Percentiles rank a stretch among this genome's conserved stretches.
Evolutionary conservation across 2,888 invertebrate species (phyloP).

Genomic region (Eupsilia transversa): DNA sequence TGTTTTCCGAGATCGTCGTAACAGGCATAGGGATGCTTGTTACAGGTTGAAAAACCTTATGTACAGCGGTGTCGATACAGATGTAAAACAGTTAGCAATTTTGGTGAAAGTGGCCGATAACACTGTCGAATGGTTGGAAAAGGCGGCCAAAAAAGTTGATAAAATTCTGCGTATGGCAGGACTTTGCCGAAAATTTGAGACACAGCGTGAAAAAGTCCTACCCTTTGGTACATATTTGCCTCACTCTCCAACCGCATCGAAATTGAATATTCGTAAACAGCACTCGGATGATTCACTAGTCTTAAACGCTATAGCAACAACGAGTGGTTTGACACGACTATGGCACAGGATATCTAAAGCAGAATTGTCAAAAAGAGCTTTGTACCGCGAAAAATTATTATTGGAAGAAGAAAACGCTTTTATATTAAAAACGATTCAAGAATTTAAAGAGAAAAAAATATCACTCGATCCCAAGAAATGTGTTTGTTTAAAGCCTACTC

Average conservation of each 20-base stretch:
- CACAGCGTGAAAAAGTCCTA: slow-evolving; percentile 87
- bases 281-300: slow-evolving; percentile 81
- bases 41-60: slow-evolving; percentile 78
- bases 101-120: slow-evolving; percentile 83
- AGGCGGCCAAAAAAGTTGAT: slow-evolving; percentile 85
- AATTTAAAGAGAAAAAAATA: slow-evolving; percentile 70
- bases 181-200: slow-evolving; percentile 91
- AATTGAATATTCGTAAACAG: slow-evolving; percentile 72
- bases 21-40: slow-evolving; percentile 83
- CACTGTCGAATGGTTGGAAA: slow-evolving; percentile 82
- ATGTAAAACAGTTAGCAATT: slow-evolving; percentile 75
- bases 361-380: slow-evolving; percentile 82
- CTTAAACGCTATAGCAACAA: slow-evolving; percentile 78
- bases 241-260: slow-evolving; percentile 74
- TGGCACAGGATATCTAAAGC: slow-evolving; percentile 86
- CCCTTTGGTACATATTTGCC: slow-evolving; percentile 80
- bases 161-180: slow-evolving; percentile 88
- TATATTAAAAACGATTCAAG: slow-evolving; percentile 73
- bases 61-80: slow-evolving; percentile 76
- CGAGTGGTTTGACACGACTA: slow-evolving; percentile 81
- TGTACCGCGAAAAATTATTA: slow-evolving; percentile 81
- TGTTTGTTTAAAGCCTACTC: slow-evolving; percentile 66
- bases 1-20: slow-evolving; percentile 83
- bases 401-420: slow-evolving; percentile 81
- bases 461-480: slow-evolving; percentile 73